Base-by-base conservation (phyloP, 2,888 invertebrate species). In the Xestia ashworthii region DNA sequence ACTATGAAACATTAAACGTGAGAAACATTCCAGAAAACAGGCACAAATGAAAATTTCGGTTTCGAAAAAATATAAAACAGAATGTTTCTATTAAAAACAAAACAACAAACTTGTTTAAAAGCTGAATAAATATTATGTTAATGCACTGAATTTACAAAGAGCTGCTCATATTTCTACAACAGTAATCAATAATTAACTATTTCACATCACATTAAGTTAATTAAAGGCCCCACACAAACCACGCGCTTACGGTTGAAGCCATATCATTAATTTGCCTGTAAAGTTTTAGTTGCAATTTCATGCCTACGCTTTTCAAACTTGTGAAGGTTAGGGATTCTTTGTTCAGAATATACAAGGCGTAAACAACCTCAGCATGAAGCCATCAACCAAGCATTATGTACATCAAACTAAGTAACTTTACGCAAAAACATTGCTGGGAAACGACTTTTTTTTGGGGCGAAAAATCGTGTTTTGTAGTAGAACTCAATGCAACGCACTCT, bases 181-280 rank as follows among this genome's bases (percentile, higher is more conserved):
- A 55, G 1, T 55, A 46, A 55, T 73, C 71, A 32, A 32, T 41
- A 55, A 38, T 50, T 14, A 65, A 32, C 8, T 22, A 48, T 41
- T 70, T 14, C 3, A 81, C 74, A 64, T 41, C 41, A n/a, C 53
- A 48, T 65, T 74, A 14, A 58, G 14, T n/a, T 81, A 74, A 74
- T 74, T 55, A 74, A 44, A 58, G 22, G 9, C 64, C 14, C 8
- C 19, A 41, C 8, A 64, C 16, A 25, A 41, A 44, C 74, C 11
- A 64, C 62, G 4, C 38, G 2, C n/a, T 32, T 41, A 38, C 3
- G 41, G 25, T 5, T 19, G 11, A 48, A 46, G 25, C 14, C 53
- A 41, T 22, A 25, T 38, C 41, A 58, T 50, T 46, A 32, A 46
- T 5, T 2, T 41, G 38, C 19, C 11, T 14, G 2, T 64, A 25